Base-by-base conservation (phyloP, 2,113 vertebrate genomes). In the Microtus ochrogaster region DNA sequence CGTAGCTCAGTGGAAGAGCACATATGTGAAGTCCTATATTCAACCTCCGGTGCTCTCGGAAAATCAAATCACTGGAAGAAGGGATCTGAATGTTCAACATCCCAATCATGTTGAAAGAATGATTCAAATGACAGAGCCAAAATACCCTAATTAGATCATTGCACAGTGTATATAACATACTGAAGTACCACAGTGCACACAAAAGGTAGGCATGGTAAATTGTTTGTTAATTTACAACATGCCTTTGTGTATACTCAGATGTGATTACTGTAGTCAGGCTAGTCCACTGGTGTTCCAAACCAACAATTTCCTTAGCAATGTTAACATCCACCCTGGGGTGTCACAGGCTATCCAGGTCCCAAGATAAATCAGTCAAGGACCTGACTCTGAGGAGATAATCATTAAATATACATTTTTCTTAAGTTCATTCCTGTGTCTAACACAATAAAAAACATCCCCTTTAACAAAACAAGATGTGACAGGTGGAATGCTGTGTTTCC, bases 371-470 rank as follows among this genome's bases (percentile, higher is more conserved):
- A 28, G 0, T 47, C 55, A 68, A 82, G 49, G 36, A 19, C 52
- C 24, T 81, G 33, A 14, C 26, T 5, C 41, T 21, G n/a, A 95
- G 58, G 16, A 12, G 26, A 52, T 76, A 73, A 79, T 47, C 58
- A 70, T 41, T 39, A 94, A 93, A 76, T 78, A 21, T 21, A 76
- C 16, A 49, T 55, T 72, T 89, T 84, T 92, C 73, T 84, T 81
- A 68, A 78, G 24, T 58, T 66, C 33, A 63, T 91, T 92, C 86
- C 66, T 77, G 3, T 8, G 21, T 83, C 36, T 82, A 39, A 58
- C 14, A 58, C 36, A 61, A 39, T 81, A 58, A 58, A n/a, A n/a
- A 79, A 33, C 22, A 33, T n/a, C 30, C 19, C 33, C 36, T 58
- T 81, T 81, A 82, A 82, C 19, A 47, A 28, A 70, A 39, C 89